Evolutionary conservation across 2,797 vertebrate species (phyloP), one percentile per base, ranked within the genome.

Genomic region (Arnoldichthys spilopterus): DNA sequence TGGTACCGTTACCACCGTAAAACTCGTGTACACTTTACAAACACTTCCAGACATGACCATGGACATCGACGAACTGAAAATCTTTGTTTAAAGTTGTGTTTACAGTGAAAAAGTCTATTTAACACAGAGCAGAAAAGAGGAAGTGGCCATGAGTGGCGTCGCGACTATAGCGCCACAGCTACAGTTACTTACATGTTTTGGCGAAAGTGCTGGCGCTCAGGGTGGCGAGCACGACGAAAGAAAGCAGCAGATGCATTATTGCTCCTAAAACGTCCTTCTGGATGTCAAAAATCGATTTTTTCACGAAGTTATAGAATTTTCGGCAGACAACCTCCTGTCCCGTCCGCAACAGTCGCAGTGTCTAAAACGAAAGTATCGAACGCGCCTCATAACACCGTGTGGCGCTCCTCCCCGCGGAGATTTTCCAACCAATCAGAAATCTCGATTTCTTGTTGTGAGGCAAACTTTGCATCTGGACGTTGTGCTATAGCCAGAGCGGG

Each of bases 121-220:
- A n/a, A n/a, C n/a, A n/a, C n/a, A n/a, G n/a, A n/a, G n/a, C n/a
- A n/a, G n/a, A n/a, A n/a, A n/a, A 59, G 16, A 26, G 49, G 5
- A n/a, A 34, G 13, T 45, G 32, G 37, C 40, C 64, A n/a, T 20
- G 4, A 22, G 1, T 0, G n/a, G n/a, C 47, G 47, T 43, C 13
- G 20, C 6, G 16, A 62, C 20, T 4, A 3, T 49, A 49, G 47
- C 47, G 16, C 12, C 47, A 3, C 5, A 6, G 15, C 15, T 56
- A 56, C n/a, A n/a, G n/a, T n/a, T 74, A 85, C 81, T 85, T 62
- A 83, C 84, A 40, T 0, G 30, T 0, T 45, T 40, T 79, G 20
- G 84, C 81, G 0, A 64, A 78, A 16, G 67, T 71, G 18, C n/a
- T 37, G 6, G 78, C 68, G 72, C 47, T 69, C n/a, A 85, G 34